Base-by-base conservation (phyloP, 2,888 invertebrate genomes). In the Bellardia bayeri region DNA sequence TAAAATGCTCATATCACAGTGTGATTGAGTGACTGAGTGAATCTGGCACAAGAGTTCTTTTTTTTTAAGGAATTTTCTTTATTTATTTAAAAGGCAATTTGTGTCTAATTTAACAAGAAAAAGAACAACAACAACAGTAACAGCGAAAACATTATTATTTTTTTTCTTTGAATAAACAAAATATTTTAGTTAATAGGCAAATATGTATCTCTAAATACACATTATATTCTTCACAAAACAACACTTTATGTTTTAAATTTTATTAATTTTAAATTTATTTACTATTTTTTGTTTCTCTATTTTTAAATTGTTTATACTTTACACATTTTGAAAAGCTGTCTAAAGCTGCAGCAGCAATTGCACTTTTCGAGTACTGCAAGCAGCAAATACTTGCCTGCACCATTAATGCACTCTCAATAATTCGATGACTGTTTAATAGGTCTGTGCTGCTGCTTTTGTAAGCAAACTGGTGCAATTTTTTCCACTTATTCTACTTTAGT, bases 1-100 rank as follows among this genome's bases (percentile, higher is more conserved):
- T 49, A 80, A 42, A 78, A 54, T 63, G n/a, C 61, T 82, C 42
- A 45, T 54, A n/a, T 49, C 2, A 56, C 51, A 45, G 49, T 23
- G 33, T 6, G 69, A 42, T 23, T 78, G 69, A 76, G 69, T 63
- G 63, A 54, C 63, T 54, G 40, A 78, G 76, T 81, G 61, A 58
- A 75, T 72, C 64, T 82, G 71, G 82, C 51, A 16, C 72, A 78
- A 63, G 61, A 58, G 56, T 71, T 71, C 56, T 56, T 68, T 71
- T 74, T 45, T 49, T 72, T 51, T 72, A 11, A 37, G 6, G 14
- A 58, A 63, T 79, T 49, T 84, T 68, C 63, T 79, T 45, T 74
- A 85, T 87, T 84, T 85, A 79, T 85, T 87, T 87, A 82, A 87
- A 87, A 87, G 82, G 85, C 87, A 87, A 87, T 87, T 87, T 82